phyloP scores from a whole-genome alignment of 2,888 invertebrate species.

The Coelogynopora nodosa region DNA sequence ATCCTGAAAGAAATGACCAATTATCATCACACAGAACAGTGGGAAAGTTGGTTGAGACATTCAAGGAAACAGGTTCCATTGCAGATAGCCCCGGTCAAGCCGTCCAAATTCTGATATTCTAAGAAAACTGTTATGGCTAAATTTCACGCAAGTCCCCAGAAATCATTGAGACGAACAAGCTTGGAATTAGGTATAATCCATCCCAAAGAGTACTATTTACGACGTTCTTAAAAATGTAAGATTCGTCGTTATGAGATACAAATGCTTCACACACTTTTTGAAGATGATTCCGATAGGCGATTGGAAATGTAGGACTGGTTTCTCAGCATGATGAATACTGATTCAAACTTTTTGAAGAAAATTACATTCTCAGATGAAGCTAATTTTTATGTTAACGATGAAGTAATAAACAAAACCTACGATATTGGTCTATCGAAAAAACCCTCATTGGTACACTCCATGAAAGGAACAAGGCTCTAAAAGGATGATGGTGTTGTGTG shows the following conservation, averaged over 20 bases:
- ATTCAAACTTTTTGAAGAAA: slow-evolving; percentile 28
- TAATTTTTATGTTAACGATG: not conserved
- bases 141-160: not conserved
- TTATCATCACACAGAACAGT: not conserved
- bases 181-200: slow-evolving; percentile 31
- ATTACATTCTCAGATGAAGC: not conserved
- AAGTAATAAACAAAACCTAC: not conserved
- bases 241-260: not conserved
- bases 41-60: not conserved
- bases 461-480: no score
- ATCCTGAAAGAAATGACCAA: slow-evolving; percentile 18
- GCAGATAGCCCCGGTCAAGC: not conserved
- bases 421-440: not conserved
- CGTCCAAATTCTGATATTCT: not conserved
- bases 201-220: slow-evolving; percentile 12
- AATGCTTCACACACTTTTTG: slow-evolving; percentile 23
- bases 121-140: not conserved
- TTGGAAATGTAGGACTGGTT: not conserved
- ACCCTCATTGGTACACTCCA: no score
- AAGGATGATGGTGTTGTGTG: no score
- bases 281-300: not conserved
- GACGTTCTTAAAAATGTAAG: slow-evolving; percentile 21
- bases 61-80: slow-evolving; percentile 19
- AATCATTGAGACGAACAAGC: slow-evolving; percentile 10
- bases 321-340: not conserved